Evolutionary conservation across 2,113 vertebrate species (phyloP).

Genomic region (Limanda limanda): DNA sequence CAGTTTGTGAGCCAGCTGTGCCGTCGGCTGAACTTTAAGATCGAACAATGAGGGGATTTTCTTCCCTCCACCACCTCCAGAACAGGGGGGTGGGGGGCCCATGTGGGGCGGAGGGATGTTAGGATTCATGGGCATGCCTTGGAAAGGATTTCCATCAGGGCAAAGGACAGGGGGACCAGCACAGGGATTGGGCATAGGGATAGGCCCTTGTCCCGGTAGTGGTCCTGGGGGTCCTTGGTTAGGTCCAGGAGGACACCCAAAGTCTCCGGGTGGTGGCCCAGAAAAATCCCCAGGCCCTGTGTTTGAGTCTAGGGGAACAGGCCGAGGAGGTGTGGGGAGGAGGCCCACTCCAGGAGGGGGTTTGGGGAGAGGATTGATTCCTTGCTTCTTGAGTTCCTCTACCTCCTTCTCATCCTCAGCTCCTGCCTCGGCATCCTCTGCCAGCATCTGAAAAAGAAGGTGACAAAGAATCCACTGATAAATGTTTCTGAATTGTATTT

Average conservation of each 20-base stretch:
- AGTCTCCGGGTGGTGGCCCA: constrained; percentile 43
- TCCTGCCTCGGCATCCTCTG: constrained; percentile 92
- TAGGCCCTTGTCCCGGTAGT: constrained; percentile 48
- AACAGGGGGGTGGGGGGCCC: constrained; percentile 82
- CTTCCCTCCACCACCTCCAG: constrained; percentile 73
- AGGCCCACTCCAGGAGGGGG: constrained; percentile 88
- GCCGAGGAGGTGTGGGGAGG: constrained; percentile 87
- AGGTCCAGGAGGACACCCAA: constrained; percentile 61
- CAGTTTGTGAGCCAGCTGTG: constrained; percentile 93
- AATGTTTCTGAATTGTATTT: background rate
- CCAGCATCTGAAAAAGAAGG: constrained; percentile 86
- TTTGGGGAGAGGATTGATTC: constrained; percentile 92
- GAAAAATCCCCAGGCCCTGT: constrained; percentile 79
- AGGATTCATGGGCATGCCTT: constrained; percentile 79
- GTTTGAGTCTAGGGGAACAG: constrained; percentile 71
- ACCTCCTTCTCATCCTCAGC: constrained; percentile 97
- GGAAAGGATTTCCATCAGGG: constrained; percentile 81
- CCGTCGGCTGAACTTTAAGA: constrained; percentile 94
- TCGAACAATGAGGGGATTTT: constrained; percentile 96
- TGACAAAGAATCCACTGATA: background rate
- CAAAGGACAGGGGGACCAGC: constrained; percentile 71
- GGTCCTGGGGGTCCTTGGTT: constrained; percentile 71
- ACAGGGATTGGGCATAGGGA: constrained; percentile 64
- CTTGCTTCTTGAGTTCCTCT: constrained; percentile 96
- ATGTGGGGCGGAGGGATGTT: constrained; percentile 77